Base-by-base conservation (phyloP, 2,797 vertebrate genomes). In the Enteromius trimaculatus region DNA sequence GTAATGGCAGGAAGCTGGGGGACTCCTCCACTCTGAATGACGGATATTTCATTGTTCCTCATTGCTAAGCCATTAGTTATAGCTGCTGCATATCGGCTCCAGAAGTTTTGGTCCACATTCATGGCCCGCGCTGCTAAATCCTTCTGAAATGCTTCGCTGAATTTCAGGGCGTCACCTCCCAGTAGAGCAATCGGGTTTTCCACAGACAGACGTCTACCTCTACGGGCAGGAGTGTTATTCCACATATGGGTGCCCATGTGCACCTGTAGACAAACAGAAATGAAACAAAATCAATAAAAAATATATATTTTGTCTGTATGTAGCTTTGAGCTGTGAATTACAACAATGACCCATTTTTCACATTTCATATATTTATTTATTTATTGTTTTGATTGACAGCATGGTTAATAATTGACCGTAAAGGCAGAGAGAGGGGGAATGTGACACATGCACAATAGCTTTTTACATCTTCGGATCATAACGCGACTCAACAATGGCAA, bases 171-270 rank as follows among this genome's bases (percentile, higher is more conserved):
- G 0, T 98, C 97, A 0, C 96, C 96, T 0, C 97, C 95, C 0
- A 98, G 93, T 90, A 98, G 92, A 16, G 96, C 97, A 95, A 98
- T 96, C 69, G 97, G 97, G 91, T 98, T 98, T 88, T 99, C 97
- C 86, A 99, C 95, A 0, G 98, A 99, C 64, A 99, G 95, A 13
- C 97, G 96, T 75, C 97, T 95, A 81, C 98, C 98, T 2, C 97
- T 95, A 85, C 98, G 92, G 2, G 97, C 97, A 0, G 97, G 97
- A 2, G 97, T 95, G 0, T 98, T 98, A 94, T 97, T 99, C 98
- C 98, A 99, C 98, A 99, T 98, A 92, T 99, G 98, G 7, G 98
- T 99, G 83, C 98, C 98, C 97, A 99, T 99, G 90, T 99, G 98
- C 88, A 99, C 98, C 98, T 99, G 92, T 0, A 77, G 79, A 84